phyloP scores from a whole-genome alignment of 2,888 invertebrate genomes.

The Standfussiana lucernea region DNA sequence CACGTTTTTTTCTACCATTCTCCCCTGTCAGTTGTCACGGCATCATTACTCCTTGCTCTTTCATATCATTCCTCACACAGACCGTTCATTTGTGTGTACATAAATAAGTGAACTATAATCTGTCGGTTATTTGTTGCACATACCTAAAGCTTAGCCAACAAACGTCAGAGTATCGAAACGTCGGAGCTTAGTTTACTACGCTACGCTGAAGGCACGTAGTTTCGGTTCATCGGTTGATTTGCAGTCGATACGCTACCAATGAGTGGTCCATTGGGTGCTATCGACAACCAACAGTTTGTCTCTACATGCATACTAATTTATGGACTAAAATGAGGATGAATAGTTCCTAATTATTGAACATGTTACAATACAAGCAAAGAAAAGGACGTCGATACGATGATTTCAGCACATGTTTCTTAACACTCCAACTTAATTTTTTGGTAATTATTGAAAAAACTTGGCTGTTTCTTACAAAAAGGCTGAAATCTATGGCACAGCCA shows the following conservation, averaged over 20 bases:
- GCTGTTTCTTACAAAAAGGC: not conserved
- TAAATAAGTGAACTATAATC: not conserved
- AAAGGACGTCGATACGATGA: not conserved
- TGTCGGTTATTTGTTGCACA: not conserved
- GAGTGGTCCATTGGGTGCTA: not conserved
- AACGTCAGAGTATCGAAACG: not conserved
- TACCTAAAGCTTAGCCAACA: not conserved
- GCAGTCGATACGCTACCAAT: conserved; percentile 5
- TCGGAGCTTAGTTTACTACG: conserved; percentile 2
- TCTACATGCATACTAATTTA: conserved; percentile 18
- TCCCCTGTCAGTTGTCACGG: no score
- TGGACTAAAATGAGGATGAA: not conserved
- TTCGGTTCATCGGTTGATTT: conserved; percentile 22
- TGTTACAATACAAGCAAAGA: not conserved
- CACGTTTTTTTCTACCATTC: no score
- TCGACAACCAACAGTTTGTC: conserved; percentile 9
- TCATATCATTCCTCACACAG: no score
- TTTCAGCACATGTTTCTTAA: not conserved
- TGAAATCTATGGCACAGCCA: not conserved
- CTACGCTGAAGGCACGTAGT: conserved; percentile 29
- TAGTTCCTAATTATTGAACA: not conserved
- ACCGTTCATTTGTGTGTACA: not conserved
- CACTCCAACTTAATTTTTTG: not conserved
- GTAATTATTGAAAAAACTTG: not conserved
- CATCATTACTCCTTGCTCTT: no score